Evolutionary conservation across 2,113 vertebrate species (phyloP).

Genomic region (Galbula dea): DNA sequence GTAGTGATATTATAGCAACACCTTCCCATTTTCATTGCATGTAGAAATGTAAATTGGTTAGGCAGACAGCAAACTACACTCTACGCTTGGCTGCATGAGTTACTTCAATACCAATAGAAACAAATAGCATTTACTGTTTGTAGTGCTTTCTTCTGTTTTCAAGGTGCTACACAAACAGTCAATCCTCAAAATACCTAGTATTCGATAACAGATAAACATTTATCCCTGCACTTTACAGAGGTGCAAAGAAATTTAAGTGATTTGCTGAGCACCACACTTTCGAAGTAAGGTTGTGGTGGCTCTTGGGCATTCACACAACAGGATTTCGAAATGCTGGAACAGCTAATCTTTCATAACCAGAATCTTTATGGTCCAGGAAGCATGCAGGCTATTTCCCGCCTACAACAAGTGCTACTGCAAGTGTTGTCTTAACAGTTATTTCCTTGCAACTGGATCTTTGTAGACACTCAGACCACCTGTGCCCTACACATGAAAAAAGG

Average conservation of each 20-base stretch:
- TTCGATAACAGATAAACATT: neutral
- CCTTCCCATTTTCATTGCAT: neutral
- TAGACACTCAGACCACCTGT: neutral
- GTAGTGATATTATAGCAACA: neutral
- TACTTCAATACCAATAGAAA: neutral
- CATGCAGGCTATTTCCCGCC: neutral
- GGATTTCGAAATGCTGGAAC: neutral
- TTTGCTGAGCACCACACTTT: neutral
- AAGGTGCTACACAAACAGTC: neutral
- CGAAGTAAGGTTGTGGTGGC: neutral
- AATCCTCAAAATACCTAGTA: neutral
- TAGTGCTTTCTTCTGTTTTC: conserved; percentile 5
- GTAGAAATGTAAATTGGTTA: conserved; percentile 19
- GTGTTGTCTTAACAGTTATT: neutral
- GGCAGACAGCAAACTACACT: conserved; percentile 7
- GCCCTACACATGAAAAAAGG: neutral
- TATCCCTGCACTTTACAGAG: neutral
- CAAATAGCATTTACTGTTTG: neutral
- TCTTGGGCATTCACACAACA: neutral
- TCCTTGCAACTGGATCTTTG: neutral
- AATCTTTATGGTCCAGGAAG: neutral
- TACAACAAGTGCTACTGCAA: neutral
- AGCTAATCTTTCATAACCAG: neutral
- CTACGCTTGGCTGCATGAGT: neutral
- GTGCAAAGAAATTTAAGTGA: neutral